These are phyloP conservation scores for Xiphias gladius DNA, from an alignment of 2,113 vertebrate genomes.

Conservation along the genomic window DNA sequence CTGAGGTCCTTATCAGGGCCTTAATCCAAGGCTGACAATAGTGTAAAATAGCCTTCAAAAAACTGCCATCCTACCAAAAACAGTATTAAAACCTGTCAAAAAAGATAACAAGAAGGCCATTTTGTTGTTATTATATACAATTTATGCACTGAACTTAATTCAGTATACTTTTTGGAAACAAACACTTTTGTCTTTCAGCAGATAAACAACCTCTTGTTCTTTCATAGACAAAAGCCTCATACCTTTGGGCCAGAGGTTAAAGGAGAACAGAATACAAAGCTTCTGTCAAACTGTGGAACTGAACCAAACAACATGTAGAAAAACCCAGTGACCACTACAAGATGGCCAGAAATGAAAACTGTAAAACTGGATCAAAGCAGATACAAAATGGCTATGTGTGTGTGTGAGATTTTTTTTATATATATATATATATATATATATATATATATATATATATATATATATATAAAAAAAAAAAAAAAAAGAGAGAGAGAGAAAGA, in stretches of 20 bases:
- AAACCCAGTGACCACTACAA: neutral
- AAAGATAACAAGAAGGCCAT: neutral
- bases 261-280: neutral
- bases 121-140: neutral
- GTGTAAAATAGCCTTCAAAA: neutral
- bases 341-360: neutral
- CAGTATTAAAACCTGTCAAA: neutral
- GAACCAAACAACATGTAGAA: neutral
- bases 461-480: too few relatives aligned
- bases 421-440: too few relatives aligned
- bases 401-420: too few relatives aligned
- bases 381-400: neutral
- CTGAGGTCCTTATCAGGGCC: neutral
- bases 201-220: neutral
- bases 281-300: neutral
- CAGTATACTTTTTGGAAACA: neutral
- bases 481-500: neutral
- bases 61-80: neutral
- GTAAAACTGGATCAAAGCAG: conserved; percentile 12
- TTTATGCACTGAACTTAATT: neutral
- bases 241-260: neutral
- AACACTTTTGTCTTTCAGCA: neutral
- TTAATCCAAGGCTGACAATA: neutral
- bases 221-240: neutral
- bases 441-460: too few relatives aligned